These are phyloP conservation scores for Sinosuthora webbiana DNA, from an alignment of 2,113 vertebrate species.

Conservation along the genomic window DNA sequence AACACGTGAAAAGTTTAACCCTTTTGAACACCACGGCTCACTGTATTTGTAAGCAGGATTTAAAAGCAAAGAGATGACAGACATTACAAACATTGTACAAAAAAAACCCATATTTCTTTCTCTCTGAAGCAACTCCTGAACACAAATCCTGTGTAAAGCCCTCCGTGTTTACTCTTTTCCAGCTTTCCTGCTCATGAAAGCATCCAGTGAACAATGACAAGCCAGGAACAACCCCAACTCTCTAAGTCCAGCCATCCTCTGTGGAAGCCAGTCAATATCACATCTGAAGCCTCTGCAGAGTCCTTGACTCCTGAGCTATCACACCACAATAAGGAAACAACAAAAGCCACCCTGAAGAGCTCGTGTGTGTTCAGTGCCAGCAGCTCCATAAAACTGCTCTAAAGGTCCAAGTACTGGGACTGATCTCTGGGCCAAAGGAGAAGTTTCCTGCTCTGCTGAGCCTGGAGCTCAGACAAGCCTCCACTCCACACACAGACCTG, in stretches of 20 bases:
- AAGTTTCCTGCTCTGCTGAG: not conserved
- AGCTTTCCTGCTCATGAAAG: not conserved
- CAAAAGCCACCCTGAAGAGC: not conserved
- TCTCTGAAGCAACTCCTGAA: not conserved
- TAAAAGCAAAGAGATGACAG: not conserved
- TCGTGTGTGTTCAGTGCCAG: not conserved
- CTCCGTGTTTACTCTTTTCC: not conserved
- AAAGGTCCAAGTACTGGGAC: not conserved
- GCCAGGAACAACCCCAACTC: not conserved
- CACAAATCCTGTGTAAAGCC: not conserved
- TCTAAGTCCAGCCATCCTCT: not conserved
- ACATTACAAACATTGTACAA: not conserved
- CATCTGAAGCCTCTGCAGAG: not conserved
- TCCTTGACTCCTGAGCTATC: not conserved
- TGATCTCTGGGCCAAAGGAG: not conserved
- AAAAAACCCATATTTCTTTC: not conserved
- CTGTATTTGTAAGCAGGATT: not conserved
- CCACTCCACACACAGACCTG: not conserved
- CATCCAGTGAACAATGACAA: not conserved
- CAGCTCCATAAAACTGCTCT: not conserved
- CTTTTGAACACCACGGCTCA: not conserved
- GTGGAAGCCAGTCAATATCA: not conserved
- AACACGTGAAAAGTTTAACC: not conserved
- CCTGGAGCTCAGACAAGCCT: not conserved
- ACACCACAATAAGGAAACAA: not conserved